A percentile compares a stretch with the other conserved stretches of the same genome.
Conservation (phyloP, 2,888 invertebrate genomes). For the Andrena minutula region DNA sequence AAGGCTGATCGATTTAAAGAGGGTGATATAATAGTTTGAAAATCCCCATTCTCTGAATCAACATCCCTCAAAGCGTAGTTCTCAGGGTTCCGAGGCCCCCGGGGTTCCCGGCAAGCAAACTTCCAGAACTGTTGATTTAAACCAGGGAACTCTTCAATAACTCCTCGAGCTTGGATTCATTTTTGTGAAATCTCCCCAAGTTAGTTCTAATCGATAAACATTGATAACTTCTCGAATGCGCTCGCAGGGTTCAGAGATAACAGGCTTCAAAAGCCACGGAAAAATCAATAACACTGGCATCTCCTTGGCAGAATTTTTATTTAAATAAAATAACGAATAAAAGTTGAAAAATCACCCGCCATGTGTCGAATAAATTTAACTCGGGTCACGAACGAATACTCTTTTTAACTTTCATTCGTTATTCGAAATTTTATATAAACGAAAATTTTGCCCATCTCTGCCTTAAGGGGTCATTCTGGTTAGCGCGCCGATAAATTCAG, state of each 20-base stretch:
- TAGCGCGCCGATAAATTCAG: too few species aligned
- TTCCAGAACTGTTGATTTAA: constrained; percentile 45
- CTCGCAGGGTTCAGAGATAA: neutral
- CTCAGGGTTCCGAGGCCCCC: neutral
- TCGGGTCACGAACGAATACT: too few species aligned
- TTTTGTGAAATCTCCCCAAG: constrained; percentile 35
- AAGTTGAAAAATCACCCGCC: too few species aligned
- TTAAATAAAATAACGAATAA: too few species aligned
- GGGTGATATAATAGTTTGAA: constrained; percentile 16
- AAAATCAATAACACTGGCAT: too few species aligned
- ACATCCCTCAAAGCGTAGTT: constrained; percentile 22
- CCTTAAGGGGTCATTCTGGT: too few species aligned
- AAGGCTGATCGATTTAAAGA: constrained; percentile 27
- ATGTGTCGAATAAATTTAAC: too few species aligned
- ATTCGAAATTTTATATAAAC: too few species aligned
- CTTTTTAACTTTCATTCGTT: too few species aligned
- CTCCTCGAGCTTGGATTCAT: constrained; percentile 6
- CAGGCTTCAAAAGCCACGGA: too few species aligned
- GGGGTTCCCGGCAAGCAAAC: constrained; percentile 28
- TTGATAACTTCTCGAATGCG: neutral
- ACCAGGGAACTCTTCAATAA: constrained; percentile 26
- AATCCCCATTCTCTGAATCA: constrained; percentile 41
- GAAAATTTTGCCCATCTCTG: too few species aligned
- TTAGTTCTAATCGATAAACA: constrained; percentile 3
- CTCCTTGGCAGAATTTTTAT: too few species aligned